Evolutionary conservation across 2,113 vertebrate genomes (phyloP), one percentile per base, ranked within the genome.

Genomic region (Acanthochromis polyacanthus): DNA sequence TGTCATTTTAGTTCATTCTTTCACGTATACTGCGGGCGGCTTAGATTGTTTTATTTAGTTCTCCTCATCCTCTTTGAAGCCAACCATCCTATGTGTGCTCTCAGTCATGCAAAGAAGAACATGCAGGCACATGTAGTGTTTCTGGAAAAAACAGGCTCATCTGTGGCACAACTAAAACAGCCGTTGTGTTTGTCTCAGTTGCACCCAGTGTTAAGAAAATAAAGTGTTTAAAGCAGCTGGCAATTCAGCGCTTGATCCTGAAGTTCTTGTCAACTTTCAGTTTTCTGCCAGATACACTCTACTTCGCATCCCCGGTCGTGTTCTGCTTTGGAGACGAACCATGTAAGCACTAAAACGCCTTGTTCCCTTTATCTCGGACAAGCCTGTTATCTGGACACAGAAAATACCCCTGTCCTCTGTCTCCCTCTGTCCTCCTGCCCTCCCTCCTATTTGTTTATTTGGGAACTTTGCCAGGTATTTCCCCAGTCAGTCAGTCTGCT

Each of bases 401-500:
- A 81, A 78, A 79, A 74, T 38, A 63, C 61, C 70, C 66, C 48
- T 64, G 63, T 78, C 70, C 56, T 77, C 53, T 28, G 52, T 82
- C 80, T 81, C 60, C 3, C 64, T 59, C 79, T 56, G 40, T 62
- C 56, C 22, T 61, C 25, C 40, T 38, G n/a, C 68, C 61, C 43
- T 59, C 55, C 22, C 40, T 56, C 70, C 46, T 46, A 73, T 82
- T 84, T 91, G 89, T 94, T 93, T 94, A 88, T 91, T 93, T 93
- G 90, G 93, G 93, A 90, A 46, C 59, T 56, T 71, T 89, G 91
- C 93, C 94, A 93, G 92, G 89, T 93, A 93, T 93, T 95, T 95
- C 91, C 93, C 92, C 85, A 87, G 88, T 83, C 84, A 78, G 80
- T 83, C 84, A 78, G 82, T 83, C 82, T 85, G 76, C 83, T 71